Evolutionary conservation across 2,113 vertebrate species (phyloP).

Genomic region (Amphiprion percula): DNA sequence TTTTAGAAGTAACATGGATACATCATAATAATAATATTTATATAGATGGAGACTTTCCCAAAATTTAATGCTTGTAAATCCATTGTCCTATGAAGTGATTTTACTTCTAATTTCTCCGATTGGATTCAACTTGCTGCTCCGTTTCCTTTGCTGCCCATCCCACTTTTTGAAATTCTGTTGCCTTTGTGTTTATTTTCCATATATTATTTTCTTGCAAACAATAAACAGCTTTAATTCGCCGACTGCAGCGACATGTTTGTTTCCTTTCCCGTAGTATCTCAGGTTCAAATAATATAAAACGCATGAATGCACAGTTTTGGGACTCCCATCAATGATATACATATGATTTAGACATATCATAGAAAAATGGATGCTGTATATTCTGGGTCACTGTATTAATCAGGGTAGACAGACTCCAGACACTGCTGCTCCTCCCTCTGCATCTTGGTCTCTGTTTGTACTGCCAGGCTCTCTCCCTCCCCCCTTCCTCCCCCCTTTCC

Average conservation of each 20-base stretch:
- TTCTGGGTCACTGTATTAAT: conserved; percentile 73
- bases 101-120: no score
- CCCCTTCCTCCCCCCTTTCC: conserved; percentile 6
- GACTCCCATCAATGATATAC: background rate
- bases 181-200: no score
- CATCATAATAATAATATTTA: background rate
- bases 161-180: background rate
- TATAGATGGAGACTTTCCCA: no score
- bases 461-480: conserved; percentile 41
- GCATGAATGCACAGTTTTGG: background rate
- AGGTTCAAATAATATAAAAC: no score
- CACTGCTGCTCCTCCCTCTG: conserved; percentile 58
- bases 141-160: no score
- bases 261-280: no score
- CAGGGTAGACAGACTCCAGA: conserved; percentile 71
- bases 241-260: no score
- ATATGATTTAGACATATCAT: background rate
- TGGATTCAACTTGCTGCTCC: no score
- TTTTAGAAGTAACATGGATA: background rate
- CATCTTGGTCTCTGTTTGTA: conserved; percentile 55
- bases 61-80: no score
- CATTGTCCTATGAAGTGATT: background rate
- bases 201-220: background rate
- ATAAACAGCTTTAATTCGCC: background rate
- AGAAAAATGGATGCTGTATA: conserved; percentile 9